Conservation (phyloP, 2,888 invertebrate genomes). For the Prenolepis imparis region DNA sequence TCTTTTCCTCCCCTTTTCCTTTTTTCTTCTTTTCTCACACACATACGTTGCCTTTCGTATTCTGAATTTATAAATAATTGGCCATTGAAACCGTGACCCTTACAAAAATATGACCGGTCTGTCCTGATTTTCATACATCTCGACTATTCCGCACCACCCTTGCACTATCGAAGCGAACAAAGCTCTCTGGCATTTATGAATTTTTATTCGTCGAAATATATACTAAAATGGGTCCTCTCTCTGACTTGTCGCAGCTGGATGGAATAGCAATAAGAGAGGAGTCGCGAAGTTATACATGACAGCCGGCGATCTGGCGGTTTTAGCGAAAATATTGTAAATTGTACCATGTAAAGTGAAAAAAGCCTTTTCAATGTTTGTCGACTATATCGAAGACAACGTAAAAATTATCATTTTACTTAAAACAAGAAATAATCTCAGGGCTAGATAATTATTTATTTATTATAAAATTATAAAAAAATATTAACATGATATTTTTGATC, state of each 20-base stretch:
- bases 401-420: background rate
- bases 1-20: background rate
- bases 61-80: constrained; percentile 32
- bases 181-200: constrained; percentile 15
- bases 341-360: background rate
- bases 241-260: constrained; percentile 10
- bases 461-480: too few species aligned
- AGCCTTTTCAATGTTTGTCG: background rate
- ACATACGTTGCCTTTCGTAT: background rate
- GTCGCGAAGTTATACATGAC: background rate
- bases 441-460: background rate
- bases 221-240: background rate
- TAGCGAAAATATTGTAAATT: background rate
- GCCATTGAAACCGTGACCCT: constrained; percentile 8
- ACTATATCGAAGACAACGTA: background rate
- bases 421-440: background rate
- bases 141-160: background rate
- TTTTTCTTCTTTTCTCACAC: background rate
- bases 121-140: background rate
- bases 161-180: background rate
- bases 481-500: too few species aligned
- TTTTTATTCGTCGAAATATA: constrained; percentile 21
- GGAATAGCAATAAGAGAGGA: constrained; percentile 14
- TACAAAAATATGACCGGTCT: background rate
- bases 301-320: background rate